phyloP scores from a whole-genome alignment of 2,797 vertebrate species.

The Lacerta agilis region DNA sequence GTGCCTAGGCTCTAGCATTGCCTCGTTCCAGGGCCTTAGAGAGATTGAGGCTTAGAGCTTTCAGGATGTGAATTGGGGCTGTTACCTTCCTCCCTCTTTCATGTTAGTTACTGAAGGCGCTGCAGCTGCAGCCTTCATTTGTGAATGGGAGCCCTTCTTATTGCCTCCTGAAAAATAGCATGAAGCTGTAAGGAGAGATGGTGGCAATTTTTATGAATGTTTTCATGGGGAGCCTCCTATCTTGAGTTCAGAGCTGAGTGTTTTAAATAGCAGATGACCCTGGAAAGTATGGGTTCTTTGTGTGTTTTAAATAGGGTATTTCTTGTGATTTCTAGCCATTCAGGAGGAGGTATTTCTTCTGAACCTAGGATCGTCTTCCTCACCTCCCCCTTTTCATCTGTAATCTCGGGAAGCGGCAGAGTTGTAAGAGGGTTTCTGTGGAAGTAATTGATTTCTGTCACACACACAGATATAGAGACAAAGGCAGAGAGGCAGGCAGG shows the following conservation, averaged over 20 bases:
- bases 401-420: constrained; percentile 70
- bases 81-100: neutral
- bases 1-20: neutral
- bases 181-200: neutral
- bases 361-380: constrained; percentile 41
- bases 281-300: constrained; percentile 60
- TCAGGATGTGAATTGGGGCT: neutral
- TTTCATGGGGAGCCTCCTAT: neutral
- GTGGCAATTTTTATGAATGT: neutral
- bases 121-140: neutral
- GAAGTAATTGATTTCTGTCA: constrained; percentile 77
- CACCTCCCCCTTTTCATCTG: constrained; percentile 67
- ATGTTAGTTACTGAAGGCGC: neutral
- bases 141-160: neutral
- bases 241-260: neutral
- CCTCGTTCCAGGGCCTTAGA: neutral
- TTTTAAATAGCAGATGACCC: constrained; percentile 42
- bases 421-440: constrained; percentile 78
- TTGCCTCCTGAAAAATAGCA: neutral
- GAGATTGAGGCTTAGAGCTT: neutral
- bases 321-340: constrained; percentile 62
- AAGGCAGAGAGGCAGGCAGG: no score
- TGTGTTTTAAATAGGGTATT: constrained; percentile 67
- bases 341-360: constrained; percentile 57
- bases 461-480: constrained; percentile 44